These are phyloP conservation scores for Channallabes apus DNA, from an alignment of 2,797 vertebrate species.

Conservation along the genomic window DNA sequence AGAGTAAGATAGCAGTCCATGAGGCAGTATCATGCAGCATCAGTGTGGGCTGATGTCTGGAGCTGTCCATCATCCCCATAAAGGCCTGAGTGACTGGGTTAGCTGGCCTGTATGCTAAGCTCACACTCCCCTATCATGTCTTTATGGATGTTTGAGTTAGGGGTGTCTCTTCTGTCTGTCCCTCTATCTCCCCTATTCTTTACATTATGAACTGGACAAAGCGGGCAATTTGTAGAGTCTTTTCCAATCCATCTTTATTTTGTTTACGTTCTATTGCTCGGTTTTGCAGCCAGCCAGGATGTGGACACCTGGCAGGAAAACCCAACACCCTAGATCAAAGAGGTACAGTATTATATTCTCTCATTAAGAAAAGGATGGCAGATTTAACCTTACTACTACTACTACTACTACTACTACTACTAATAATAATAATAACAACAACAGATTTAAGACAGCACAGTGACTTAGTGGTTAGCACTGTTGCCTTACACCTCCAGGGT, in stretches of 20 bases:
- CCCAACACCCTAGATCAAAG: not conserved
- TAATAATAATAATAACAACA: too few species aligned
- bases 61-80: constrained; percentile 51
- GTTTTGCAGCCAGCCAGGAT: not conserved
- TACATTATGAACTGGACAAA: not conserved
- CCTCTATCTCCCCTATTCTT: not conserved
- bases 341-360: not conserved
- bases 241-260: not conserved
- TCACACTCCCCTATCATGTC: constrained; percentile 28
- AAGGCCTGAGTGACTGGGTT: constrained; percentile 40
- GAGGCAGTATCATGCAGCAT: constrained; percentile 40
- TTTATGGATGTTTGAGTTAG: constrained; percentile 36
- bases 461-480: too few species aligned
- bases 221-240: not conserved
- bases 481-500: too few species aligned
- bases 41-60: constrained; percentile 46
- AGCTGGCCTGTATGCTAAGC: constrained; percentile 11
- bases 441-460: too few species aligned
- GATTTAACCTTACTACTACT: not conserved
- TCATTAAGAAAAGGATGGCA: not conserved
- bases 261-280: not conserved
- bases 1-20: constrained; percentile 33
- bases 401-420: too few species aligned
- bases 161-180: constrained; percentile 3
- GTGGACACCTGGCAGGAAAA: not conserved